phyloP scores from a whole-genome alignment of 2,888 invertebrate species.

The Drepana falcataria region DNA sequence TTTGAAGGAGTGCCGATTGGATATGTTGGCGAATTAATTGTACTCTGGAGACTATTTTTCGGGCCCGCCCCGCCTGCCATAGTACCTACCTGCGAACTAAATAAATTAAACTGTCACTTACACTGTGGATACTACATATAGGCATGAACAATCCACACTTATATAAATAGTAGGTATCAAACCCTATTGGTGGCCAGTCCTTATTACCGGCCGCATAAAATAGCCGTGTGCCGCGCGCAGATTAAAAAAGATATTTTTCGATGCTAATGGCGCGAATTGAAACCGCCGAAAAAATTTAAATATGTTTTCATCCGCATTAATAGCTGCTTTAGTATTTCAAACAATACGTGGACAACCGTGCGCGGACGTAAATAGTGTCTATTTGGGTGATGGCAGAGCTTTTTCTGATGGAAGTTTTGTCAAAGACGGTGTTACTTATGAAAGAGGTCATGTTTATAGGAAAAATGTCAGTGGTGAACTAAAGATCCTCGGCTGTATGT shows the following conservation, averaged over 20 bases:
- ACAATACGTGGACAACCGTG: background rate
- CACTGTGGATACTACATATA: background rate
- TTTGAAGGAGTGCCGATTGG: background rate
- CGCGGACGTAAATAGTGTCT: background rate
- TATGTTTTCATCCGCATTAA: background rate
- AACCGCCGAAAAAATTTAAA: background rate
- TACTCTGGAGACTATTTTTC: background rate
- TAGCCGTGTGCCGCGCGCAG: background rate
- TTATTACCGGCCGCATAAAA: background rate
- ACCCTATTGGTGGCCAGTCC: background rate
- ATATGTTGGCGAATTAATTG: background rate
- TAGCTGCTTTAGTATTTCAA: background rate
- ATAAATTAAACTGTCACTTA: background rate
- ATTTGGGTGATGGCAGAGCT: background rate
- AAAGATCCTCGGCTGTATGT: constrained; percentile 50
- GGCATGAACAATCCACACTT: background rate
- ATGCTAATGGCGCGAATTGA: background rate
- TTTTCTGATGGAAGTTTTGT: background rate
- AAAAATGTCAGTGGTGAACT: constrained; percentile 38
- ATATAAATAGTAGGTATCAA: background rate
- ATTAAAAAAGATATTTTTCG: background rate
- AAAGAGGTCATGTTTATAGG: constrained; percentile 24
- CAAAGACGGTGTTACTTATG: background rate
- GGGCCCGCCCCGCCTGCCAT: background rate
- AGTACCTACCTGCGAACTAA: background rate